Evolutionary conservation across 2,888 invertebrate species (phyloP).

Genomic region (Ennomos fuscantarius): DNA sequence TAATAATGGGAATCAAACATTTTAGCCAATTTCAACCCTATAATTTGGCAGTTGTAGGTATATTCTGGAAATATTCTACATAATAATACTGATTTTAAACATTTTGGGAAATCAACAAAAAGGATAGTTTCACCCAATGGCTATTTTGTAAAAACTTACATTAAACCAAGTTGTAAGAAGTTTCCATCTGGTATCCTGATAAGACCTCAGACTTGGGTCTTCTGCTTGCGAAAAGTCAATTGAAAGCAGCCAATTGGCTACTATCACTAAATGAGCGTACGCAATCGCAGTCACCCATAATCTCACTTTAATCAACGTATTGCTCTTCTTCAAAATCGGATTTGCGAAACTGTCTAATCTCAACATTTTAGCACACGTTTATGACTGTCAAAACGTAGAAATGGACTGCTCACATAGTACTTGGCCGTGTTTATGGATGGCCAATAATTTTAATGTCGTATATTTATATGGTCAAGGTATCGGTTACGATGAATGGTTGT

Average conservation of each 20-base stretch:
- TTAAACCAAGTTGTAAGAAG: constrained; percentile 76
- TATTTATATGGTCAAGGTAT: constrained; percentile 37
- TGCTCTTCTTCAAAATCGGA: constrained; percentile 50
- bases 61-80: too few relatives aligned
- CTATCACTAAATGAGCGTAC: constrained; percentile 52
- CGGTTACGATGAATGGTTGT: constrained; percentile 10
- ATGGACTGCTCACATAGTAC: constrained; percentile 25
- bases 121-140: too few relatives aligned
- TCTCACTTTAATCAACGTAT: constrained; percentile 58
- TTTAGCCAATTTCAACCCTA: too few relatives aligned
- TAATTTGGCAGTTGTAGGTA: too few relatives aligned
- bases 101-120: too few relatives aligned
- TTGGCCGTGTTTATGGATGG: constrained; percentile 35
- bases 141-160: constrained; percentile 66
- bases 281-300: constrained; percentile 55
- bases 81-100: too few relatives aligned
- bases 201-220: constrained; percentile 58
- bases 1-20: too few relatives aligned
- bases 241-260: constrained; percentile 53
- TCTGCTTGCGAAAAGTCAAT: constrained; percentile 63
- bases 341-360: constrained; percentile 42
- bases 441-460: constrained; percentile 34
- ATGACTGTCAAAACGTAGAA: constrained; percentile 8
- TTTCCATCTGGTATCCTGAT: constrained; percentile 64
- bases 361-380: constrained; percentile 44